Evolutionary conservation across 2,888 invertebrate genomes (phyloP).

Genomic region (Eretmocerus hayati): DNA sequence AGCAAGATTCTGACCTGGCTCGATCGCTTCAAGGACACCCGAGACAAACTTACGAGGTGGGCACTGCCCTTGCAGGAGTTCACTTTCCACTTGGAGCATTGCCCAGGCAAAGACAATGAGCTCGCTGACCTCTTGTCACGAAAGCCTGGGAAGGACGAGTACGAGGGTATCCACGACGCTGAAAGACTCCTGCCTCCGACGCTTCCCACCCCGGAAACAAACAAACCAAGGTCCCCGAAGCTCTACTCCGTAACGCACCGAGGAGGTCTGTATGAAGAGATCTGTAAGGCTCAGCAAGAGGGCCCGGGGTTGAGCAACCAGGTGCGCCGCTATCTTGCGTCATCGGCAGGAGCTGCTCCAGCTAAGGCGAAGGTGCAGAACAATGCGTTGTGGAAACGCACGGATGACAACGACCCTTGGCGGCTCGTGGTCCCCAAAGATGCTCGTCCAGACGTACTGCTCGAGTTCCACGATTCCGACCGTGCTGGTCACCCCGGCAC

Average conservation of each 20-base stretch:
- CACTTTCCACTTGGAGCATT: neutral
- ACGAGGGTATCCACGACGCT: neutral
- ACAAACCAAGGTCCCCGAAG: neutral
- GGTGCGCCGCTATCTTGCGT: too few species aligned
- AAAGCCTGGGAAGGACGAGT: neutral
- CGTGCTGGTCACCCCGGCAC: conserved; percentile 25
- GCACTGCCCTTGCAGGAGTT: neutral
- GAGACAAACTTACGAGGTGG: conserved; percentile 13
- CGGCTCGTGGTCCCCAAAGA: neutral
- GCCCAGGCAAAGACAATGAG: neutral
- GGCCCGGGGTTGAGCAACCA: too few species aligned
- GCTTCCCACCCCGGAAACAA: too few species aligned
- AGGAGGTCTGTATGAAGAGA: neutral
- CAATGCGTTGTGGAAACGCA: neutral
- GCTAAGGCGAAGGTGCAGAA: neutral
- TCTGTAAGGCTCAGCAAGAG: neutral
- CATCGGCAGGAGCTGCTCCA: neutral
- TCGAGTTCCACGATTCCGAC: conserved; percentile 11
- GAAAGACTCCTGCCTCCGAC: neutral
- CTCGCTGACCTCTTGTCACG: neutral
- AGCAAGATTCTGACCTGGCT: conserved; percentile 23
- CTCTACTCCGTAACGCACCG: neutral
- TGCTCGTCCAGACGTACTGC: neutral
- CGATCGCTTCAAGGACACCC: conserved; percentile 14
- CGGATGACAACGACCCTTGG: neutral